These are phyloP conservation scores for Beris chalybata DNA, from an alignment of 2,888 invertebrate species.

Conservation along the genomic window DNA sequence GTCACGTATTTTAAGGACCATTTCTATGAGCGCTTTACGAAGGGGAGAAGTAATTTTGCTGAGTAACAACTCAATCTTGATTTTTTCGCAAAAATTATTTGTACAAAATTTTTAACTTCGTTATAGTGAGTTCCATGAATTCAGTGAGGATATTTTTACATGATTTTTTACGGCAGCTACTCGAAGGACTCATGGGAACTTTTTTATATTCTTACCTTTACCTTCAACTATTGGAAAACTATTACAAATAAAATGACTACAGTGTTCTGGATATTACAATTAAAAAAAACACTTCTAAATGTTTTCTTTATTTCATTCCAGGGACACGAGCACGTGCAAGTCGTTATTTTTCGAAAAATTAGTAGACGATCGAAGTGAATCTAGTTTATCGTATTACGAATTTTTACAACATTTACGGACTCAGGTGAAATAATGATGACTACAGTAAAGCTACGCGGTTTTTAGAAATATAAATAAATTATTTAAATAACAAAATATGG, in stretches of 20 bases:
- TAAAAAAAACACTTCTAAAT: too few species aligned
- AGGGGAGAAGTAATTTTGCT: too few species aligned
- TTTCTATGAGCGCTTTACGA: too few species aligned
- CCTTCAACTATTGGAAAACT: neutral
- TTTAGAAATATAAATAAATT: constrained; percentile 8
- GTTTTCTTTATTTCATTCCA: constrained; percentile 55
- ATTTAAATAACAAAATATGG: neutral
- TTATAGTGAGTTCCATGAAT: too few species aligned
- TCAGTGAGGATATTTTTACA: too few species aligned
- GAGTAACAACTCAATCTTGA: neutral
- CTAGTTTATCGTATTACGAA: constrained; percentile 94
- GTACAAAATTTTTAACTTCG: too few species aligned
- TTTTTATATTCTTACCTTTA: too few species aligned
- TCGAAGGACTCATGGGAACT: too few species aligned
- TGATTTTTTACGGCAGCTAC: too few species aligned
- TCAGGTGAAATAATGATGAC: constrained; percentile 74
- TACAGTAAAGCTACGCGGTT: neutral
- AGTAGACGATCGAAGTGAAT: constrained; percentile 93
- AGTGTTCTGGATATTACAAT: too few species aligned
- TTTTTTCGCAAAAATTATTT: neutral
- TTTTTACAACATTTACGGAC: constrained; percentile 93
- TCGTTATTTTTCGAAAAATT: constrained; percentile 83
- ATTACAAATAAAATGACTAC: too few species aligned
- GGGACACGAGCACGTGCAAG: constrained; percentile 88
- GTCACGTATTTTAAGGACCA: neutral